Evolutionary conservation across 1,140 invertebrate species (phyloP).

Genomic region (Habropoda laboriosa): DNA sequence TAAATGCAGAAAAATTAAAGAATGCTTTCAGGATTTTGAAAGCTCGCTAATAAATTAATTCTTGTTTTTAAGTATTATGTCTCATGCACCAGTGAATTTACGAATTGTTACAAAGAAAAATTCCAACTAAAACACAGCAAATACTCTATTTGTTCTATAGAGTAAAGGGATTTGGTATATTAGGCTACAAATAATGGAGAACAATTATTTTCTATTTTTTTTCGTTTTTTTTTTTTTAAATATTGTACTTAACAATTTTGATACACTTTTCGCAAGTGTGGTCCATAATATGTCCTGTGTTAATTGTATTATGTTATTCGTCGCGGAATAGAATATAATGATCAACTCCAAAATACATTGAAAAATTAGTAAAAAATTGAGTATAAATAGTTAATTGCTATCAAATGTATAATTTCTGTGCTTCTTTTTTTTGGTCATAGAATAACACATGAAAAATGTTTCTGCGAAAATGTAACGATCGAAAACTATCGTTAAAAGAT

Average conservation of each 20-base stretch:
- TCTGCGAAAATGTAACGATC: not conserved
- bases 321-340: not conserved
- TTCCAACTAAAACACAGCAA: not conserved
- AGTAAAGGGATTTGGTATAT: constrained; percentile 1
- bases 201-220: constrained; percentile 13
- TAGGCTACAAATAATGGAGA: constrained; percentile 22
- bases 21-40: not conserved
- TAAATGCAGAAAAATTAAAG: not conserved
- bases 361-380: constrained; percentile 23
- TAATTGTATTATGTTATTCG: not conserved
- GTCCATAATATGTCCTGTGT: not conserved
- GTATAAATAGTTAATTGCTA: constrained; percentile 11
- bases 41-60: not conserved
- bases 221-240: not conserved
- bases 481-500: not conserved
- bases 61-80: not conserved
- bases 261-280: constrained; percentile 24
- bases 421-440: not conserved
- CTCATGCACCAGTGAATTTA: not conserved
- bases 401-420: constrained; percentile 5
- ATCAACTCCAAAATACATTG: constrained; percentile 2
- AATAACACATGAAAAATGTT: not conserved
- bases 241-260: constrained; percentile 32
- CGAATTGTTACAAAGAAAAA: not conserved
- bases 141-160: not conserved